Conservation (phyloP, 2,888 invertebrate species). For the Drosophila emarginata region DNA sequence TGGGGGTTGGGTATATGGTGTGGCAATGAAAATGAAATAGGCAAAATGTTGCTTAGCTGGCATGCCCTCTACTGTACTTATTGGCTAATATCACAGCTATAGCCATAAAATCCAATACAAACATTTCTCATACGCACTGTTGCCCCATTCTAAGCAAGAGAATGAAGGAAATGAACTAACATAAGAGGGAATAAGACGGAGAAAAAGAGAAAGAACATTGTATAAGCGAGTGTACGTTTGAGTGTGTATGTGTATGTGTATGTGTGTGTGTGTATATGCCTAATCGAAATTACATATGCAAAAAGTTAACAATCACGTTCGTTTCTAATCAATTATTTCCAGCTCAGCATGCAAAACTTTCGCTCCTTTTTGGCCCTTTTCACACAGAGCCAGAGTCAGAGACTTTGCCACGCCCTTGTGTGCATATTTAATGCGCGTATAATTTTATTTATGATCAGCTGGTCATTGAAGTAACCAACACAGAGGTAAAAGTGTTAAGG, state of each 20-base stretch:
- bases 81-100: constrained; percentile 42
- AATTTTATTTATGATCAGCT: constrained; percentile 41
- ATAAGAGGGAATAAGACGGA: not conserved
- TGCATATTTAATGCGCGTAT: constrained; percentile 28
- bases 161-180: too few relatives aligned
- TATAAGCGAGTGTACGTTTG: too few relatives aligned
- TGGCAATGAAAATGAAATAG: constrained; percentile 9
- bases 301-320: constrained; percentile 77
- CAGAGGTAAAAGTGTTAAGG: not conserved
- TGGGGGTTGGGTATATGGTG: not conserved
- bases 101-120: constrained; percentile 20
- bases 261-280: constrained; percentile 25
- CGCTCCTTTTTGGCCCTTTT: constrained; percentile 1
- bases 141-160: constrained; percentile 52
- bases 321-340: constrained; percentile 73
- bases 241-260: not conserved
- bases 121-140: constrained; percentile 72
- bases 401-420: constrained; percentile 28
- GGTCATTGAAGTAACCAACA: constrained; percentile 10
- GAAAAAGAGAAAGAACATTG: not conserved
- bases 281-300: constrained; percentile 73
- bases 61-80: constrained; percentile 47
- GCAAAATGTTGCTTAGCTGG: constrained; percentile 63
- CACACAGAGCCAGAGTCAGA: not conserved
- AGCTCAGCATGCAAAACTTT: constrained; percentile 56